phyloP scores from a whole-genome alignment of 2,888 invertebrate species.

The Phyllotreta cruciferae region DNA sequence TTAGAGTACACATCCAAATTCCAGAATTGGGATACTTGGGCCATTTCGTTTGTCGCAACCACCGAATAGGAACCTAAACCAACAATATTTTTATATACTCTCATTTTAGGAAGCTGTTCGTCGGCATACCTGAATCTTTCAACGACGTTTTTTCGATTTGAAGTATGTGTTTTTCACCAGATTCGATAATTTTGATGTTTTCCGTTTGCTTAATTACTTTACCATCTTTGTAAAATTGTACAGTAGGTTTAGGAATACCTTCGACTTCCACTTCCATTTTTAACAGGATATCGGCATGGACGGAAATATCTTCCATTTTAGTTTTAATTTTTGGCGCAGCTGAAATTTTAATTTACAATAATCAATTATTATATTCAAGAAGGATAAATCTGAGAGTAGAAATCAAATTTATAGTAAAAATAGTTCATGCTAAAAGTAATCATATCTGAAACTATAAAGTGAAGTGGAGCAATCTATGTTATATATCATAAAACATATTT shows the following conservation, averaged over 20 bases:
- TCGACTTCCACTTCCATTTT: constrained; percentile 84
- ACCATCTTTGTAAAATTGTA: constrained; percentile 89
- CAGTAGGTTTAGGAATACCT: constrained; percentile 81
- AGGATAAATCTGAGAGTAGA: not conserved
- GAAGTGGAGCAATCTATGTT: not conserved
- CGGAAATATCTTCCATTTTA: constrained; percentile 78
- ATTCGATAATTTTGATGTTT: constrained; percentile 75
- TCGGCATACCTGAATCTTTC: constrained; percentile 72
- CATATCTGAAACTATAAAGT: not conserved
- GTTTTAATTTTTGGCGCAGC: constrained; percentile 86
- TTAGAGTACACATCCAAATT: constrained; percentile 84
- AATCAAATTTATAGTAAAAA: not conserved
- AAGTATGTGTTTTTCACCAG: constrained; percentile 73
- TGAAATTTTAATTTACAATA: constrained; percentile 42
- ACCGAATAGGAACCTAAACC: constrained; percentile 79
- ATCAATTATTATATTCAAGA: not conserved
- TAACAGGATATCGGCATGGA: constrained; percentile 74
- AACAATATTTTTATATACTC: not conserved
- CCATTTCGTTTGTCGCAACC: constrained; percentile 84
- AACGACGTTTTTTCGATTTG: constrained; percentile 74
- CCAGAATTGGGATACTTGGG: constrained; percentile 91
- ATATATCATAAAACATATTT: no score
- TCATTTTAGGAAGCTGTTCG: not conserved
- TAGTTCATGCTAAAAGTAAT: not conserved
- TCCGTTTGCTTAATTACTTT: constrained; percentile 76